Conservation (phyloP, 2,888 invertebrate genomes). For the Schizaphis graminum region DNA sequence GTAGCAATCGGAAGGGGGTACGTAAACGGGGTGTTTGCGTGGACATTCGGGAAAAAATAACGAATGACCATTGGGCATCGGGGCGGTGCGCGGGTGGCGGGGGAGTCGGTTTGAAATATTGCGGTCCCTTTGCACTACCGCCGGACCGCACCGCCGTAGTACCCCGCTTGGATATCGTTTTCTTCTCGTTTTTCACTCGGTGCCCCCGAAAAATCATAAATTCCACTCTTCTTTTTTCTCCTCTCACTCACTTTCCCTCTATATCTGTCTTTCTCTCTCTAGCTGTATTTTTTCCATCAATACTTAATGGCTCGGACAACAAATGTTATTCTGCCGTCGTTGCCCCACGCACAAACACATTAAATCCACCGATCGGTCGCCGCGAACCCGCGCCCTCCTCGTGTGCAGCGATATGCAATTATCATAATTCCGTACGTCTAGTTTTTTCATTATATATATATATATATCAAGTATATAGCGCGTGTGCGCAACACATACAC, state of each 20-base stretch:
- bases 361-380: constrained; percentile 62
- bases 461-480: too few species aligned
- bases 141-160: neutral
- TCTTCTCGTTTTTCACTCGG: constrained; percentile 65
- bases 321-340: constrained; percentile 61
- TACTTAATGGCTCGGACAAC: constrained; percentile 66
- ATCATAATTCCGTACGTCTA: constrained; percentile 60
- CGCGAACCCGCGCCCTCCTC: neutral
- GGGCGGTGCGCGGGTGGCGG: constrained; percentile 16
- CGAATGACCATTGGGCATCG: constrained; percentile 64
- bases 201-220: constrained; percentile 65
- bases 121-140: constrained; percentile 53
- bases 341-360: constrained; percentile 62
- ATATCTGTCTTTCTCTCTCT: constrained; percentile 3
- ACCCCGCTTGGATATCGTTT: constrained; percentile 60
- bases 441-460: neutral
- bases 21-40: constrained; percentile 65
- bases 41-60: constrained; percentile 66
- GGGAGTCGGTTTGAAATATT: constrained; percentile 64
- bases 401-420: constrained; percentile 50
- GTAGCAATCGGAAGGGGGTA: constrained; percentile 63
- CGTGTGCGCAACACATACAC: neutral
- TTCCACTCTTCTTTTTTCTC: constrained; percentile 58
- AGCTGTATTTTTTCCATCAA: constrained; percentile 62
- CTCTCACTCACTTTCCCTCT: constrained; percentile 6